Evolutionary conservation across 2,888 invertebrate species (phyloP).

Genomic region (Meliscaeva auricollis): DNA sequence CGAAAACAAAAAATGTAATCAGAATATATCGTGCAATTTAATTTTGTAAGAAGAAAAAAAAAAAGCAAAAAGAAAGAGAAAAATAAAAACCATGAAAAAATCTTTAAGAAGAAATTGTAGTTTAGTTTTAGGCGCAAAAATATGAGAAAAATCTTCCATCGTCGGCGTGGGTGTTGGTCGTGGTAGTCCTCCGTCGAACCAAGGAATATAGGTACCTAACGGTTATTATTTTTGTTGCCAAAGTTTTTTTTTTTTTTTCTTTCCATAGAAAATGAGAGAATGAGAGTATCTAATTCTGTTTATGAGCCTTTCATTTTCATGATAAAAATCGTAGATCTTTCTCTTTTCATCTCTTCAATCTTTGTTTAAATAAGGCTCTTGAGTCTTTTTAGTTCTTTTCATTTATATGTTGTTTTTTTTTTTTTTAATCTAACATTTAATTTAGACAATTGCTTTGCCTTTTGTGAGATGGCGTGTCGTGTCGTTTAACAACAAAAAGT

Average conservation of each 20-base stretch:
- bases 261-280: background rate
- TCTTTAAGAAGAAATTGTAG: constrained; percentile 44
- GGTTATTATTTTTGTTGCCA: constrained; percentile 25
- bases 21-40: constrained; percentile 74
- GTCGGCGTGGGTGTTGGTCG: background rate
- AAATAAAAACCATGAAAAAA: background rate
- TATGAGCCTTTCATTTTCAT: constrained; percentile 31
- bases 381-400: constrained; percentile 5
- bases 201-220: background rate
- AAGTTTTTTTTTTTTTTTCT: constrained; percentile 34
- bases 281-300: constrained; percentile 43
- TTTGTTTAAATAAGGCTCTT: background rate
- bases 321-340: constrained; percentile 31
- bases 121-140: constrained; percentile 35
- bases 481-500: constrained; percentile 60
- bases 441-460: constrained; percentile 68
- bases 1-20: constrained; percentile 59
- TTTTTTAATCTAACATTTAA: constrained; percentile 55
- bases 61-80: background rate
- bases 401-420: background rate
- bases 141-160: background rate
- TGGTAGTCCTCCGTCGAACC: background rate
- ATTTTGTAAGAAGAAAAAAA: constrained; percentile 54
- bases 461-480: constrained; percentile 58
- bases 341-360: background rate